Evolutionary conservation across 2,797 vertebrate genomes (phyloP).

Genomic region (Manis pentadactyla): DNA sequence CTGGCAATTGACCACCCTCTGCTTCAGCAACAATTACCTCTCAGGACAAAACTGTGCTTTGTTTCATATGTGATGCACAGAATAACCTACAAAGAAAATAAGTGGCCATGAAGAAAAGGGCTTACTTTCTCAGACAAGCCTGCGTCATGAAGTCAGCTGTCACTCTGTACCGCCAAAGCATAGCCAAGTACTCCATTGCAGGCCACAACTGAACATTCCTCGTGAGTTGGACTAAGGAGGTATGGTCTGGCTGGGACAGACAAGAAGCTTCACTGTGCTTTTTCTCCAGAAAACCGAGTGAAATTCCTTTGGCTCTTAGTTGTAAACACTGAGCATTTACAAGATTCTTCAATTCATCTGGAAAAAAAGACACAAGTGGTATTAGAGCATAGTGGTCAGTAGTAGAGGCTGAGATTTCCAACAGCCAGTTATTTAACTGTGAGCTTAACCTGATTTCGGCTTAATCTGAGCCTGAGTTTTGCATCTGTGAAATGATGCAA

Average conservation of each 20-base stretch:
- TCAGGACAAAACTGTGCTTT: not conserved
- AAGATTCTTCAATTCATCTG: conserved; percentile 89
- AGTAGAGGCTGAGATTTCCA: not conserved
- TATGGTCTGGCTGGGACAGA: conserved; percentile 73
- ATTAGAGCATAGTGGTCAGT: not conserved
- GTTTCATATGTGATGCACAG: not conserved
- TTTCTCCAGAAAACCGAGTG: conserved; percentile 71
- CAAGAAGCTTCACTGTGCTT: conserved; percentile 75
- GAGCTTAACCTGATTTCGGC: not conserved
- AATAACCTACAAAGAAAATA: not conserved
- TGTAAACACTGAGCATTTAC: conserved; percentile 90
- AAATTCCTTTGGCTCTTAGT: conserved; percentile 90
- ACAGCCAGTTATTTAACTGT: not conserved
- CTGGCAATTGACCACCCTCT: not conserved
- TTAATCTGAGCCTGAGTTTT: not conserved
- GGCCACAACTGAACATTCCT: conserved; percentile 95
- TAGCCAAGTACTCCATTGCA: conserved; percentile 92
- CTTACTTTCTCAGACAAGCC: conserved; percentile 83
- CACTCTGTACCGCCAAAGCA: conserved; percentile 94
- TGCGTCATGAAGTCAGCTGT: conserved; percentile 88
- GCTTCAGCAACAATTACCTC: not conserved
- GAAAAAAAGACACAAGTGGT: conserved; percentile 46
- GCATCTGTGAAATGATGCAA: not conserved
- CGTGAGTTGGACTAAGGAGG: conserved; percentile 89
- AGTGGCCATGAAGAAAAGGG: not conserved